phyloP scores from a whole-genome alignment of 2,113 vertebrate species.

The Neogale vison region DNA sequence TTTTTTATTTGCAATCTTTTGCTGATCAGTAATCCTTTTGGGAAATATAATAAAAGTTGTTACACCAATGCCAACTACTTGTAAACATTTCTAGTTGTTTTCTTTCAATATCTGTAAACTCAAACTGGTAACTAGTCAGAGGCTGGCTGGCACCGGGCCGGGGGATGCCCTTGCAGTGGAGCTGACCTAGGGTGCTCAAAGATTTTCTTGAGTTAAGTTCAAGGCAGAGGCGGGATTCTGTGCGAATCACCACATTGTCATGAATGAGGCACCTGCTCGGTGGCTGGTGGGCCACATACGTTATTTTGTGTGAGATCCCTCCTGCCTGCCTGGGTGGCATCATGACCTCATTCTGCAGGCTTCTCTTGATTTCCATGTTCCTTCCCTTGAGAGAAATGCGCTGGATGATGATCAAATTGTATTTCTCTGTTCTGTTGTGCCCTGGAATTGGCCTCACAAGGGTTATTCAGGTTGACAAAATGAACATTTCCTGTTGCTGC shows the following conservation, averaged over 20 bases:
- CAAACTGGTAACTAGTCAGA: neutral
- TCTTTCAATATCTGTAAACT: slow-evolving; percentile 16
- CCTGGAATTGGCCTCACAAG: slow-evolving; percentile 72
- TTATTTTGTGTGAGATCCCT: neutral
- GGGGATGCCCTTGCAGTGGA: neutral
- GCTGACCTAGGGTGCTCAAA: neutral
- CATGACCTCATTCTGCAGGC: neutral
- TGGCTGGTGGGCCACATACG: neutral
- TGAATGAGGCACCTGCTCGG: neutral
- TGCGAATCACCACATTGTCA: neutral
- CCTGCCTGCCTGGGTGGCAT: neutral
- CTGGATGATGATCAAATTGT: neutral
- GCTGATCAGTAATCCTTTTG: neutral
- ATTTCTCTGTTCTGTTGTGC: slow-evolving; percentile 36
- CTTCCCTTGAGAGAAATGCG: neutral
- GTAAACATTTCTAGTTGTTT: neutral
- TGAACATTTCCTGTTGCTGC: slow-evolving; percentile 83
- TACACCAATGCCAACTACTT: neutral
- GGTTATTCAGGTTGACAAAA: slow-evolving; percentile 81
- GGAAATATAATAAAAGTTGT: neutral
- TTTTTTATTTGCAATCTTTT: neutral
- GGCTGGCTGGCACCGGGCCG: neutral
- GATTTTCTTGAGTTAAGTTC: neutral
- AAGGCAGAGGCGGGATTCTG: neutral
- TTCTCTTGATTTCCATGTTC: neutral